phyloP scores from a whole-genome alignment of 2,797 vertebrate species.

The Chromis chromis region DNA sequence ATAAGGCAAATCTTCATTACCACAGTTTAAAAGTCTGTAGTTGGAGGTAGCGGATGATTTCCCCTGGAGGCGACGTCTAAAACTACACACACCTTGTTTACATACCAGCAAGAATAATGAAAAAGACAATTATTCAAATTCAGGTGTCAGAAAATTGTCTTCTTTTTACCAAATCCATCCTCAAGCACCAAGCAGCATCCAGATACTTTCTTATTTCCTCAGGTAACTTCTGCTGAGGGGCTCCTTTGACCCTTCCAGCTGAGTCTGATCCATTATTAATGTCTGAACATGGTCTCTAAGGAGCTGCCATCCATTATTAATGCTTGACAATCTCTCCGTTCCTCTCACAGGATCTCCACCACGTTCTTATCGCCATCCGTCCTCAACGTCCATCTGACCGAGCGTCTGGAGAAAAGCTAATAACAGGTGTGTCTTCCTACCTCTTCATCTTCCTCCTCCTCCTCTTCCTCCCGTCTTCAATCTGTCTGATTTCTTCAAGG shows the following conservation, averaged over 20 bases:
- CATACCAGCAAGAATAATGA: too few species aligned
- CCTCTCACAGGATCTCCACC: constrained; percentile 74
- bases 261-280: constrained; percentile 77
- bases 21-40: too few species aligned
- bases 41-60: too few species aligned
- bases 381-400: constrained; percentile 36
- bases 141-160: not conserved
- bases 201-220: constrained; percentile 37
- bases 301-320: constrained; percentile 78
- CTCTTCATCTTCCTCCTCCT: constrained; percentile 12
- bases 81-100: too few species aligned
- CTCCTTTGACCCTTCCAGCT: constrained; percentile 64
- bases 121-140: not conserved
- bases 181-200: not conserved
- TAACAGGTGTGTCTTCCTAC: constrained; percentile 72
- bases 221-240: constrained; percentile 56
- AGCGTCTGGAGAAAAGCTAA: constrained; percentile 76
- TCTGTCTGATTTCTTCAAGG: constrained; percentile 52
- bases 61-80: too few species aligned
- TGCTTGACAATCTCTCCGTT: constrained; percentile 58
- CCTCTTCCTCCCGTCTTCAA: constrained; percentile 52
- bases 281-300: constrained; percentile 73
- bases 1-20: too few species aligned
- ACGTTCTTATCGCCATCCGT: constrained; percentile 37
- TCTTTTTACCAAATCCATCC: not conserved